Conservation (phyloP, 30 jellyfish, hydroid and myxozoan genomes). For the Aurelia coerulea region DNA sequence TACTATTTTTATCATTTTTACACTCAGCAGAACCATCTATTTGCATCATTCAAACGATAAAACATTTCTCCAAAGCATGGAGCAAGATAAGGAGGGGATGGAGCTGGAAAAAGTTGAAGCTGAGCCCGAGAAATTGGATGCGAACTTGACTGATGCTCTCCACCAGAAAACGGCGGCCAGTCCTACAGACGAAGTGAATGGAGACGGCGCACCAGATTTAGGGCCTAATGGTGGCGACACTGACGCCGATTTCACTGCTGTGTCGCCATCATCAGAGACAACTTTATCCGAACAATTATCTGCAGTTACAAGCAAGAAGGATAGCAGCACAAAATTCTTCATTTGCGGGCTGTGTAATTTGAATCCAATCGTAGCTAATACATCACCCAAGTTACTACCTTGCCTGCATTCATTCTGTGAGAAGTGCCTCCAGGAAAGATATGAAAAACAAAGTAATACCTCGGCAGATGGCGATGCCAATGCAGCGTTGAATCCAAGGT, state of each 20-base stretch:
- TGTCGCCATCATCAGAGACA: conserved; percentile 24
- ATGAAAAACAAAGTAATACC: conserved; percentile 76
- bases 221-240: not conserved
- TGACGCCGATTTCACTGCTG: conserved; percentile 13
- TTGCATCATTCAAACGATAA: conserved; percentile 9
- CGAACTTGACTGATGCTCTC: conserved; percentile 30
- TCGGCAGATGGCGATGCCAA: conserved; percentile 11
- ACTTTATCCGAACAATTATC: conserved; percentile 53
- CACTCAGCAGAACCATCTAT: not conserved
- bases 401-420: conserved; percentile 98
- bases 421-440: conserved; percentile 82
- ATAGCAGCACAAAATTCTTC: conserved; percentile 69
- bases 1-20: too few relatives aligned
- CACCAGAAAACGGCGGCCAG: not conserved
- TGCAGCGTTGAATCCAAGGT: conserved; percentile 61
- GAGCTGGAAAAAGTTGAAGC: conserved; percentile 2
- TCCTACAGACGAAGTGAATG: conserved; percentile 39
- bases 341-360: conserved; percentile 84
- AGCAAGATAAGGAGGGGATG: conserved; percentile 11
- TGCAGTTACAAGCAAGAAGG: conserved; percentile 46
- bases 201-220: conserved; percentile 20
- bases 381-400: conserved; percentile 92
- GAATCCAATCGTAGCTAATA: conserved; percentile 78
- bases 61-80: too few relatives aligned
- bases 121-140: conserved; percentile 32